Base-by-base conservation (phyloP, 2,113 vertebrate species). In the Leucosticte australis region DNA sequence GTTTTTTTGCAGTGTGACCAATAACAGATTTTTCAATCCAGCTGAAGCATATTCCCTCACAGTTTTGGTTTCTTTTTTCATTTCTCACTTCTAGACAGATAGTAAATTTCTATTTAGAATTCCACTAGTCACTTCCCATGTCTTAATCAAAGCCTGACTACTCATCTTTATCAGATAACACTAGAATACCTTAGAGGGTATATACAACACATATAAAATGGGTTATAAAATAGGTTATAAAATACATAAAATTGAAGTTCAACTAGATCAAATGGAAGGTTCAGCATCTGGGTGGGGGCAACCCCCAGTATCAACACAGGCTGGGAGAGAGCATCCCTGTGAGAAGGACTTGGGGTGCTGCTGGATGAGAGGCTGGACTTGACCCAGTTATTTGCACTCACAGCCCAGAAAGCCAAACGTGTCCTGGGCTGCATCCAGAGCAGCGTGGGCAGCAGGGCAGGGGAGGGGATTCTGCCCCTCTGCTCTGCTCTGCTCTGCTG, bases 341-440 rank as follows among this genome's bases (percentile, higher is more conserved):
- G 2, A 33, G 71, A 59, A 15, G 14, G 22, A 69, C 9, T 33
- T 39, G 22, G 33, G 5, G 1, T 53, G 12, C 17, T 50, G 31
- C 17, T 49, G 37, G 31, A 8, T 9, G 31, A 31, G 5, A 59
- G 9, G 17, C 11, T 44, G 53, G 16, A 33, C 26, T 19, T 44
- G 63, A 44, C 6, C 21, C 31, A 39, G 37, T 27, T 0, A 12
- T 12, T 11, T 0, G 27, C 14, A 59, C 17, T 22, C 6, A 0
- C 21, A 86, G 26, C 44, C 4, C 52, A 67, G 44, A 86, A 1
- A 52, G 69, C 21, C 71, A 76, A 42, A 15, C 13, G 0, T n/a
- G 33, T 15, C 55, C 33, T 5, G 33, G 20, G 13, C 55, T 57
- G 56, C 33, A 57, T 7, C 55, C 55, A 10, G 9, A 57, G 55